A percentile compares a stretch with the other conserved stretches of the same genome.
Evolutionary conservation across 2,113 vertebrate species (phyloP).

Genomic region (Chloroceryle aenea): DNA sequence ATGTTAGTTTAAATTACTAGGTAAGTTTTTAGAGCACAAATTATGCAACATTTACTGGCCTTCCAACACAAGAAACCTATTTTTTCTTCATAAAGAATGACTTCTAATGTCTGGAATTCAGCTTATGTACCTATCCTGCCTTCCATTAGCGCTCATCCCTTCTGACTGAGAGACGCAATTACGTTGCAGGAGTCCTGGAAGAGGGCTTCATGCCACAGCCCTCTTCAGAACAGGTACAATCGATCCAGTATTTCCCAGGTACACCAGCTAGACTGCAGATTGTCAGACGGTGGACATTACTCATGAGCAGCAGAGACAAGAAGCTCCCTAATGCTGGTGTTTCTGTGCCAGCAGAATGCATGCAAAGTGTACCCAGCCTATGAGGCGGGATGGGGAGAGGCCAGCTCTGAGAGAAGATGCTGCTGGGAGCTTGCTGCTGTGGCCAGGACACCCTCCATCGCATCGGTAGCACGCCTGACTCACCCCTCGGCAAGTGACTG

Average conservation of each 20-base stretch:
- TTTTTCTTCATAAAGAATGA: background rate
- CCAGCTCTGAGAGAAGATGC: background rate
- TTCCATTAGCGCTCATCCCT: background rate
- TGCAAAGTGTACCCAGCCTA: background rate
- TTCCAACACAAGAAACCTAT: background rate
- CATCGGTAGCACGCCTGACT: background rate
- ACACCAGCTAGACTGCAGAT: accelerated
- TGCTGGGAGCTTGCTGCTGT: background rate
- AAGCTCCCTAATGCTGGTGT: background rate
- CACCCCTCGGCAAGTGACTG: background rate
- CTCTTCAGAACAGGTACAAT: slow-evolving; percentile 1
- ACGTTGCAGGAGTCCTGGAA: background rate
- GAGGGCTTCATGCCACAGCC: background rate
- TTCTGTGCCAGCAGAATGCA: background rate
- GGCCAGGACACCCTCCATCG: background rate
- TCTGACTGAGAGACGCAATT: background rate
- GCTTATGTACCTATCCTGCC: background rate
- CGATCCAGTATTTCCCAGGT: background rate
- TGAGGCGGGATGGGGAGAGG: background rate
- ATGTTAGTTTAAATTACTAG: background rate
- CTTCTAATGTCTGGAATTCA: background rate
- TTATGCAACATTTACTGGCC: background rate
- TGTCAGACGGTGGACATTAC: background rate
- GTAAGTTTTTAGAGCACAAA: background rate
- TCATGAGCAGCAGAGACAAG: background rate